These are phyloP conservation scores for Choloepus didactylus DNA, from an alignment of 2,797 vertebrate species.

Conservation along the genomic window DNA sequence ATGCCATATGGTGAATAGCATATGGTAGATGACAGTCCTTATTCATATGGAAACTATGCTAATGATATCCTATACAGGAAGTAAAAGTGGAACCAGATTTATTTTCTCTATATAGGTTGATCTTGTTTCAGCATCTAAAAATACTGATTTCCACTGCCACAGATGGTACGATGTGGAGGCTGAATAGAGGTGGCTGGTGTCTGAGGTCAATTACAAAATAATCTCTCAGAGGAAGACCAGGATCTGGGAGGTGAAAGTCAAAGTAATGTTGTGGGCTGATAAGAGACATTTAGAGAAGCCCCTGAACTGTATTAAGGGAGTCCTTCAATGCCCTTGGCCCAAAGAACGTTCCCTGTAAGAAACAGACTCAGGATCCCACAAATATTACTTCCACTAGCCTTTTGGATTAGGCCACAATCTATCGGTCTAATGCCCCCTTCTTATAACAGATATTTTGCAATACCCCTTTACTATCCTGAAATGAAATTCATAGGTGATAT, in stretches of 20 bases:
- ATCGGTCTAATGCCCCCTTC: background rate
- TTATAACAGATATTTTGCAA: background rate
- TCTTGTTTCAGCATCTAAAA: slow-evolving; percentile 72
- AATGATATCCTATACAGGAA: slow-evolving; percentile 69
- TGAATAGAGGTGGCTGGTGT: slow-evolving; percentile 1
- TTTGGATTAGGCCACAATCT: background rate
- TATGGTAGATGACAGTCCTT: slow-evolving; percentile 64
- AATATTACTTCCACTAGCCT: background rate
- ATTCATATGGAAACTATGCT: slow-evolving; percentile 74
- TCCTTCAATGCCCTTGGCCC: background rate
- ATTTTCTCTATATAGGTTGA: slow-evolving; percentile 48
- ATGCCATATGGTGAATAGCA: slow-evolving; percentile 66
- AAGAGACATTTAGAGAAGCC: background rate
- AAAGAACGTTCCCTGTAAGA: background rate
- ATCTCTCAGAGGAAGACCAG: background rate
- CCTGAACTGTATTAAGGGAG: background rate
- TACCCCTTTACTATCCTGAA: background rate
- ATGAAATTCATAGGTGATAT: slow-evolving; percentile 46
- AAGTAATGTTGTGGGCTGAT: background rate
- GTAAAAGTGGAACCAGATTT: slow-evolving; percentile 60
- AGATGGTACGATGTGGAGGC: background rate
- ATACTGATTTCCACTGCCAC: background rate
- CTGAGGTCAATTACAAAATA: slow-evolving; percentile 42
- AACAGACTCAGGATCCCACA: background rate
- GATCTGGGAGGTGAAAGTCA: background rate